Evolutionary conservation across 2,888 invertebrate genomes (phyloP).

Genomic region (Luperina testacea): DNA sequence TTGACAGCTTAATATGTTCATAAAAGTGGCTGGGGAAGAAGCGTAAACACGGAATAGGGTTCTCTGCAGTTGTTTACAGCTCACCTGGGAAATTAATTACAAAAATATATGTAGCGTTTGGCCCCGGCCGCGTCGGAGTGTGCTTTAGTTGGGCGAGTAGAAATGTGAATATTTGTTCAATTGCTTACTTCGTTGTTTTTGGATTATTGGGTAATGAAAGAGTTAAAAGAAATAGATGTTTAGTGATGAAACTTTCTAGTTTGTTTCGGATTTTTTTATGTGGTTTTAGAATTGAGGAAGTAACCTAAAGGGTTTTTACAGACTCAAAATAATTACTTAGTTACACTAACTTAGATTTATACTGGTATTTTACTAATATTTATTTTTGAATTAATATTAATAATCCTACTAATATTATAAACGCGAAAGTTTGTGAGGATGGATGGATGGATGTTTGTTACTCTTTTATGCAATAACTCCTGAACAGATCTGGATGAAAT

Average conservation of each 20-base stretch:
- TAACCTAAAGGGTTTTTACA: too few relatives aligned
- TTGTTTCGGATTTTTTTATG: neutral
- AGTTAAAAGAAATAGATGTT: constrained; percentile 3
- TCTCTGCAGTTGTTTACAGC: constrained; percentile 77
- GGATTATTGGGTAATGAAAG: neutral
- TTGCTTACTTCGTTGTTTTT: constrained; percentile 29
- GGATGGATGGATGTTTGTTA: too few relatives aligned
- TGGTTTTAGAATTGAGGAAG: neutral
- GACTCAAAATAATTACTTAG: too few relatives aligned
- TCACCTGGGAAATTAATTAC: constrained; percentile 83
- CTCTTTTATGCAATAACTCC: too few relatives aligned
- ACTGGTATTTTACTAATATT: too few relatives aligned
- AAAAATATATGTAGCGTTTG: constrained; percentile 72
- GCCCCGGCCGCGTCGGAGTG: constrained; percentile 39
- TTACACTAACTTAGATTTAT: too few relatives aligned
- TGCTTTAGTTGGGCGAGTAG: constrained; percentile 45
- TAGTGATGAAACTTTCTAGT: neutral
- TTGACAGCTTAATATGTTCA: constrained; percentile 72
- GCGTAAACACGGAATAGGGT: constrained; percentile 74
- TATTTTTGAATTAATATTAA: too few relatives aligned
- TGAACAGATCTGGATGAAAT: too few relatives aligned
- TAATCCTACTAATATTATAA: too few relatives aligned
- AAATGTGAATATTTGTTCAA: constrained; percentile 60
- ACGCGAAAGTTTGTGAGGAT: too few relatives aligned
- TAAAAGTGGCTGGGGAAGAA: constrained; percentile 72